Conservation (phyloP, 2,113 vertebrate species). For the Ictalurus furcatus region DNA sequence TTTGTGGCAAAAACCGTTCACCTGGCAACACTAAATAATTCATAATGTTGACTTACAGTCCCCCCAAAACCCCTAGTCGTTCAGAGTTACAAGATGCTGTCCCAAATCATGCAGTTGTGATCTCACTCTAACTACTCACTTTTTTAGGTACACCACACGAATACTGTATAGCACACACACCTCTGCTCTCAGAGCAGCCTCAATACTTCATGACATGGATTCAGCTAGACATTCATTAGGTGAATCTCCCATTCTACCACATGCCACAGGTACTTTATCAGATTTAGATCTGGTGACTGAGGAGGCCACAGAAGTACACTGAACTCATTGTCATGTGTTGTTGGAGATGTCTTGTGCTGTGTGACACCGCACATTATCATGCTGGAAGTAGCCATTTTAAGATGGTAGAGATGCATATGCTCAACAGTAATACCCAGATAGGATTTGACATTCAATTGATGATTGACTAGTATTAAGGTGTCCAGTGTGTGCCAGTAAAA, state of each 20-base stretch:
- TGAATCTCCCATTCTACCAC: neutral
- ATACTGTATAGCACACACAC: neutral
- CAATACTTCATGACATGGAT: neutral
- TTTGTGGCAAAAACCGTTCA: neutral
- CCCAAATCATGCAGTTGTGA: neutral
- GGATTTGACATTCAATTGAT: neutral
- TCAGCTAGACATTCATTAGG: neutral
- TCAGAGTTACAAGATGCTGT: neutral
- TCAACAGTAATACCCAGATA: neutral
- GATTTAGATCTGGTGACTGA: neutral
- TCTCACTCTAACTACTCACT: neutral
- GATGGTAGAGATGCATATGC: neutral
- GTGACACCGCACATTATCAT: neutral
- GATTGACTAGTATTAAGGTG: neutral
- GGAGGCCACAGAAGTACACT: neutral
- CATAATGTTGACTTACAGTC: neutral
- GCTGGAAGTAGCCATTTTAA: neutral
- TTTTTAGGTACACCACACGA: neutral
- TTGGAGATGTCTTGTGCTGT: neutral
- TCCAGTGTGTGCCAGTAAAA: neutral
- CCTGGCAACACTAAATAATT: neutral
- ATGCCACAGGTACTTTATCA: neutral
- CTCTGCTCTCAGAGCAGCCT: neutral
- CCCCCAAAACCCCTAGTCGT: neutral
- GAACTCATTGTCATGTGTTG: neutral